Percentiles rank a stretch among this genome's conserved stretches.
These are phyloP conservation scores for Lycocerus yunnanus DNA, from an alignment of 2,888 invertebrate species.

Conservation along the genomic window DNA sequence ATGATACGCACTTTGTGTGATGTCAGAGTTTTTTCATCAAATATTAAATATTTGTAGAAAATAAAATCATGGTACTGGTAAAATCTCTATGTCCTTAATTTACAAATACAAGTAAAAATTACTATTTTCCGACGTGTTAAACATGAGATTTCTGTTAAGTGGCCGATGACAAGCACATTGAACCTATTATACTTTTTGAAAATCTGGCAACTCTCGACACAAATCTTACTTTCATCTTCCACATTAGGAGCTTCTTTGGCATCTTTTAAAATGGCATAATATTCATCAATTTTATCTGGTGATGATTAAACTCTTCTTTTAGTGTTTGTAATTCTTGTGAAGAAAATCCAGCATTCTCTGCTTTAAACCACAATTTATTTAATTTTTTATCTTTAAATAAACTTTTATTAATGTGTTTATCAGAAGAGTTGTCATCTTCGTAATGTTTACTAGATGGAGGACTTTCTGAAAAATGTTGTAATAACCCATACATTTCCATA, in stretches of 20 bases:
- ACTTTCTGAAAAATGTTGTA: conserved; percentile 78
- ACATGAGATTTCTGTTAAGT: too few species aligned
- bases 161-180: too few species aligned
- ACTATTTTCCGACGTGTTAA: too few species aligned
- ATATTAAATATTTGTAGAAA: too few species aligned
- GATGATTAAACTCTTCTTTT: conserved; percentile 88
- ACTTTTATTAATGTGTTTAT: conserved; percentile 72
- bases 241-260: conserved; percentile 65
- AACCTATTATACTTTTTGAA: too few species aligned
- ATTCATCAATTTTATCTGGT: conserved; percentile 93
- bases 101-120: too few species aligned
- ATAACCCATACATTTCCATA: conserved; percentile 78
- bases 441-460: conserved; percentile 56
- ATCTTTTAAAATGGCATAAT: conserved; percentile 77
- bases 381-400: conserved; percentile 89
- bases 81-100: too few species aligned
- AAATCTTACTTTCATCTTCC: conserved; percentile 67
- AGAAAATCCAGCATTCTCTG: conserved; percentile 85
- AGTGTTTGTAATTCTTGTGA: conserved; percentile 80
- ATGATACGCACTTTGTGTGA: too few species aligned
- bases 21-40: too few species aligned
- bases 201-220: not conserved
- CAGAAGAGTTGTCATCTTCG: conserved; percentile 60
- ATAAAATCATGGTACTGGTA: too few species aligned
- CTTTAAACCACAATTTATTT: conserved; percentile 88